phyloP scores from a whole-genome alignment of 1,140 invertebrate genomes.

The Eubasilissa regina region DNA sequence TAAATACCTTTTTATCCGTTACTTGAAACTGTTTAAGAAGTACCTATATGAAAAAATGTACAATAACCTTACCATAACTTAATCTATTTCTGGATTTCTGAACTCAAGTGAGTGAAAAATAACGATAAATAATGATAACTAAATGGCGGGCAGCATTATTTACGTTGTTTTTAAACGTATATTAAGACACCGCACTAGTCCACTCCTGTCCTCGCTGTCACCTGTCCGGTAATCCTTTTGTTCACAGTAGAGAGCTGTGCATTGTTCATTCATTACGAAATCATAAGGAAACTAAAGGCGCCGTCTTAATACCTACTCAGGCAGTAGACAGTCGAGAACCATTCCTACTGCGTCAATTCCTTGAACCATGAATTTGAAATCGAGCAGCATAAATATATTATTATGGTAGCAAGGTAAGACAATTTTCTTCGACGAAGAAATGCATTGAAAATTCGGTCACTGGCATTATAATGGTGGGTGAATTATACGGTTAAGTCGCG shows the following conservation, averaged over 20 bases:
- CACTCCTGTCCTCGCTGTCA: neutral
- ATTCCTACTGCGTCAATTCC: neutral
- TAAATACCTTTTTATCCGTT: too few relatives aligned
- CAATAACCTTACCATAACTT: too few relatives aligned
- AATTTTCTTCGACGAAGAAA: neutral
- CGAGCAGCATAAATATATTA: neutral
- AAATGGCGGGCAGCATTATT: too few relatives aligned
- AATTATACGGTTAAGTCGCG: too few relatives aligned
- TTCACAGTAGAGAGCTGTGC: neutral
- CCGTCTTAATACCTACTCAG: neutral
- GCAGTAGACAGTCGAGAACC: neutral
- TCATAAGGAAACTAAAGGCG: neutral
- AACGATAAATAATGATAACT: too few relatives aligned
- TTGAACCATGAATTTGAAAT: neutral
- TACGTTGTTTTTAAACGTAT: too few relatives aligned
- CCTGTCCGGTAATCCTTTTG: neutral
- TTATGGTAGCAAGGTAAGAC: neutral
- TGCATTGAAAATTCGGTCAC: neutral
- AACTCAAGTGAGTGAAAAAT: too few relatives aligned
- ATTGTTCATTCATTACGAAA: conserved; percentile 3
- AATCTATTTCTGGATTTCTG: too few relatives aligned
- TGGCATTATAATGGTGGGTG: too few relatives aligned
- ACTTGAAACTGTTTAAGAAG: too few relatives aligned
- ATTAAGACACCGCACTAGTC: too few relatives aligned
- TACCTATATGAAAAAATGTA: too few relatives aligned